A percentile compares a stretch with the other conserved stretches of the same genome.
Conservation (phyloP, 2,797 vertebrate species). For the Columba guinea region DNA sequence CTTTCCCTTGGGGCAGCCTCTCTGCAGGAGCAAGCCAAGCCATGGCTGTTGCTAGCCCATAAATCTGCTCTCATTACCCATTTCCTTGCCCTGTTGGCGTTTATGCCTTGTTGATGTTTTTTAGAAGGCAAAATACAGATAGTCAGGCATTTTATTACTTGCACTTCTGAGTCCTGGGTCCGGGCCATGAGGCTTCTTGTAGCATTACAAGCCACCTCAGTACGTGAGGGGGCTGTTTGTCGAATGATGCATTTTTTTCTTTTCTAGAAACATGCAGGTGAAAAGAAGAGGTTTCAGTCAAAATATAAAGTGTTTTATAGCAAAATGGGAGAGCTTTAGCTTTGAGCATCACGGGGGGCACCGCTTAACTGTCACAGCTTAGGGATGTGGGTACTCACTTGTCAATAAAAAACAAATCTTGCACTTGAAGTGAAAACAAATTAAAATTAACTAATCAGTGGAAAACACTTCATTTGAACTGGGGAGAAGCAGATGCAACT, state of each 20-base stretch:
- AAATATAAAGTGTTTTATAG: not conserved
- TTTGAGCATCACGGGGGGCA: not conserved
- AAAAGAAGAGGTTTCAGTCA: not conserved
- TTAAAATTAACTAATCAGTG: constrained; percentile 70
- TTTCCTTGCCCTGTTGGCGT: not conserved
- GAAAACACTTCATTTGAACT: constrained; percentile 64
- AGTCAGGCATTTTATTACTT: not conserved
- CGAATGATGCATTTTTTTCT: not conserved
- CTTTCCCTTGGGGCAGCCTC: not conserved
- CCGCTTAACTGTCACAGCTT: not conserved
- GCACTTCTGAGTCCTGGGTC: not conserved
- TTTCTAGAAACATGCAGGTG: not conserved
- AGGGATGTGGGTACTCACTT: not conserved
- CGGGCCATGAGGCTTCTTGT: not conserved
- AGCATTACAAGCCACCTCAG: not conserved
- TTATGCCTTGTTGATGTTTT: not conserved
- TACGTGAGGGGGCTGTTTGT: not conserved
- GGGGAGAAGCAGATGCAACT: constrained; percentile 56
- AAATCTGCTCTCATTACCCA: not conserved
- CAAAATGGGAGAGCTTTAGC: not conserved
- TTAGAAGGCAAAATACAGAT: not conserved
- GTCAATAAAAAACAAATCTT: constrained; percentile 60
- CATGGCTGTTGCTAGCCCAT: not conserved
- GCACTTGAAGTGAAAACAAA: constrained; percentile 65
- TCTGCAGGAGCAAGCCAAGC: rapidly evolving